These are phyloP conservation scores for Heliothis subflexa DNA, from an alignment of 1,140 invertebrate genomes.

Conservation along the genomic window DNA sequence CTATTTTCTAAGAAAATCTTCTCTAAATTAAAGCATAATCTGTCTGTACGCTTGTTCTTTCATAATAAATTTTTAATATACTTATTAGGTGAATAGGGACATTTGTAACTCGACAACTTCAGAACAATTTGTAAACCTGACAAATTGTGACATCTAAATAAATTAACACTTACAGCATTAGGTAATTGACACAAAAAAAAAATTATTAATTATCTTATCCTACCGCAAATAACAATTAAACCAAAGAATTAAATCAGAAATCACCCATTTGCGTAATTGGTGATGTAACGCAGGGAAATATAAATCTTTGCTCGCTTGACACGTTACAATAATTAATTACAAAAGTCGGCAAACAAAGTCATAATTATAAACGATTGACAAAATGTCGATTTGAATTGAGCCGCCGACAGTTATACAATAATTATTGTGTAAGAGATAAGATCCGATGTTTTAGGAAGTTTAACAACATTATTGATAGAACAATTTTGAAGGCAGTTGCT, in stretches of 20 bases:
- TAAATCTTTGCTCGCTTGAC: conserved; percentile 10
- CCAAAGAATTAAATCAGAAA: conserved; percentile 32
- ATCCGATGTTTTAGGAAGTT: not conserved
- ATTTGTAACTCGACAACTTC: too few relatives aligned
- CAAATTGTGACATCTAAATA: too few relatives aligned
- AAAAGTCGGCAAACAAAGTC: conserved; percentile 23
- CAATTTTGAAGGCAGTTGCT: too few relatives aligned
- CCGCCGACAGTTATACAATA: conserved; percentile 17
- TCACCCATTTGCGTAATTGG: conserved; percentile 27
- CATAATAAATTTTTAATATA: too few relatives aligned
- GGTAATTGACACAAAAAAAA: too few relatives aligned
- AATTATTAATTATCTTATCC: not conserved
- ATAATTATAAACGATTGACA: conserved; percentile 35
- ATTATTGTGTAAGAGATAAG: not conserved
- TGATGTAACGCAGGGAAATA: conserved; percentile 32
- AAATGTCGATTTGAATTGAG: conserved; percentile 12
- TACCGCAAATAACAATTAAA: not conserved
- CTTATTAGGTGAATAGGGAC: too few relatives aligned
- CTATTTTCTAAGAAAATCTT: too few relatives aligned
- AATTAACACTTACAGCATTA: too few relatives aligned
- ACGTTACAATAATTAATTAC: conserved; percentile 27
- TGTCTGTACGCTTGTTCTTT: too few relatives aligned
- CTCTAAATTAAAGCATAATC: too few relatives aligned
- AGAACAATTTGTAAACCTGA: too few relatives aligned
- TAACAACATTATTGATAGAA: not conserved